Conservation (phyloP, 2,888 invertebrate species). For the Synergus gifuensis region DNA sequence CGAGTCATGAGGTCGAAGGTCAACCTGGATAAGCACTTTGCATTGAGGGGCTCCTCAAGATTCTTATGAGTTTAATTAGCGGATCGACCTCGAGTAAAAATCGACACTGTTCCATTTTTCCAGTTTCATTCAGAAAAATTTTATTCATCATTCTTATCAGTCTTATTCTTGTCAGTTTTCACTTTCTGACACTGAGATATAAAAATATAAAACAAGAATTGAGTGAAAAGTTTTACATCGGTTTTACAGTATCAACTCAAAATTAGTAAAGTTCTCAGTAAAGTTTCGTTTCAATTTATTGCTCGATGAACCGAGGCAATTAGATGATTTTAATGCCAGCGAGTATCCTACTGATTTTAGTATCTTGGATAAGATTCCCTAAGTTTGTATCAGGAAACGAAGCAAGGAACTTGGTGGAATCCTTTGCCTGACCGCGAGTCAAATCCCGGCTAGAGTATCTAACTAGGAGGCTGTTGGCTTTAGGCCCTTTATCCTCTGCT, state of each 20-base stretch:
- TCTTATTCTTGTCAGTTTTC: no score
- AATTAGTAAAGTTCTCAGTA: no score
- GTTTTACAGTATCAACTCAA: no score
- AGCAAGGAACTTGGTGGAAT: constrained; percentile 55
- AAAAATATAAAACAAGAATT: neutral
- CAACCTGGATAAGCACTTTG: neutral
- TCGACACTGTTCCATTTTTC: neutral
- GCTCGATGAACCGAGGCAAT: neutral
- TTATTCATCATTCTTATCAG: neutral
- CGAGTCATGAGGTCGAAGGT: neutral
- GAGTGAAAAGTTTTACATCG: neutral
- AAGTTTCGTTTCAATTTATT: no score
- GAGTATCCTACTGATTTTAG: neutral
- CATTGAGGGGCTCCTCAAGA: neutral
- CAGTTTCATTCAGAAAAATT: no score
- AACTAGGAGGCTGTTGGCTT: constrained; percentile 60
- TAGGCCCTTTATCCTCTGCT: constrained; percentile 61
- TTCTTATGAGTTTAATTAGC: neutral
- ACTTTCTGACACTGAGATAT: neutral
- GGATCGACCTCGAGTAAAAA: neutral
- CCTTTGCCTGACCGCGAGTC: constrained; percentile 71
- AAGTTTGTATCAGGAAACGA: constrained; percentile 1
- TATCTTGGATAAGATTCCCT: neutral
- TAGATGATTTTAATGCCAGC: neutral
- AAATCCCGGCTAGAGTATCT: constrained; percentile 65